A percentile compares a stretch with the other conserved stretches of the same genome.
Conservation (phyloP, 2,888 invertebrate species). For the Physocephala rufipes region DNA sequence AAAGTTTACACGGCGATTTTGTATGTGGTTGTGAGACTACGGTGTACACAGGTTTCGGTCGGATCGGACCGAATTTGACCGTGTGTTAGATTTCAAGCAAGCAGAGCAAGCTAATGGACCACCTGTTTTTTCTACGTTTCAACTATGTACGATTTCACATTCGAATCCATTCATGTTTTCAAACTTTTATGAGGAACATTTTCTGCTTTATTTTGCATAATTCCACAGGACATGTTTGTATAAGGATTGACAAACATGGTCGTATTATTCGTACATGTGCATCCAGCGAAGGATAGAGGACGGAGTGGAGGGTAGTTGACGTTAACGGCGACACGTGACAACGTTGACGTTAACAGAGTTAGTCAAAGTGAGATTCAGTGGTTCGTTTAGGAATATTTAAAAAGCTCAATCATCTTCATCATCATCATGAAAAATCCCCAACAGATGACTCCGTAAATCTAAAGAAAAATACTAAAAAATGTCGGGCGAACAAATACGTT, state of each 20-base stretch:
- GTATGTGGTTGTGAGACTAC: neutral
- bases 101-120: constrained; percentile 16
- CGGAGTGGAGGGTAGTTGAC: too few relatives aligned
- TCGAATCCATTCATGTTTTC: constrained; percentile 16
- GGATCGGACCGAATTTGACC: neutral
- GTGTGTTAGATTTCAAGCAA: neutral
- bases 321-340: too few relatives aligned
- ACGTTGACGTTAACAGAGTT: too few relatives aligned
- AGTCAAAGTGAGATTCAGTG: too few relatives aligned
- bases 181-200: constrained; percentile 17
- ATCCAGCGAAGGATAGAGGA: neutral
- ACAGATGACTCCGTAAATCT: too few relatives aligned
- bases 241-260: constrained; percentile 16
- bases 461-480: too few relatives aligned
- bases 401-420: too few relatives aligned
- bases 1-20: neutral
- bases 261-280: too few relatives aligned
- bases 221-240: neutral
- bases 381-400: too few relatives aligned
- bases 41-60: neutral
- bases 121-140: neutral
- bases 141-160: neutral
- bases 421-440: too few relatives aligned
- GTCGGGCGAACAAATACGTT: too few relatives aligned
- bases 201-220: constrained; percentile 21